phyloP scores from a whole-genome alignment of 2,113 vertebrate genomes.

The Oncorhynchus kisutch region DNA sequence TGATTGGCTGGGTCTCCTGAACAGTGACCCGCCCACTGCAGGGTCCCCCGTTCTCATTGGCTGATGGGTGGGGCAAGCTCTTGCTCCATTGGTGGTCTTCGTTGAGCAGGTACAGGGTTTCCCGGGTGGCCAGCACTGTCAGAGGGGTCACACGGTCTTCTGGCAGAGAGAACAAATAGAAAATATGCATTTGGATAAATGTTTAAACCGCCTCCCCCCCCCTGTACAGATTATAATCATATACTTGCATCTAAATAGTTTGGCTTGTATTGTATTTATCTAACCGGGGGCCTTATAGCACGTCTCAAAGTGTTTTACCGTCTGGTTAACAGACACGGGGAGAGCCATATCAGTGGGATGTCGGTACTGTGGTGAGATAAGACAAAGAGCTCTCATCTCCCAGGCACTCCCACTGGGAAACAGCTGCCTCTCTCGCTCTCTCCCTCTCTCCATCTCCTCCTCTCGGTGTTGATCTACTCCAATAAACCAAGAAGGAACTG shows the following conservation, averaged over 20 bases:
- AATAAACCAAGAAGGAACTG: no score
- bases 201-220: no score
- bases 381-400: neutral
- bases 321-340: neutral
- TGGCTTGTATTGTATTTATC: no score
- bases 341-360: neutral
- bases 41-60: conserved; percentile 15
- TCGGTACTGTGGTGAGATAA: neutral
- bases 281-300: no score
- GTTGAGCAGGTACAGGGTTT: conserved; percentile 71
- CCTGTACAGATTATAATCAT: no score
- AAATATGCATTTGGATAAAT: neutral
- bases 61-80: conserved; percentile 2
- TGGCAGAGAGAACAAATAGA: conserved; percentile 15
- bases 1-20: conserved; percentile 72
- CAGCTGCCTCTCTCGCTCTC: neutral
- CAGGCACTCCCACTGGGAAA: neutral
- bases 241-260: no score
- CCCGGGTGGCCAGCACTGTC: conserved; percentile 71
- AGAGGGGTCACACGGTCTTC: conserved; percentile 62
- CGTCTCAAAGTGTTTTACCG: no score
- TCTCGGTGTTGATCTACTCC: no score
- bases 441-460: neutral
- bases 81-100: conserved; percentile 78
- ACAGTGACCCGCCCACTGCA: conserved; percentile 53